Percentiles rank a stretch among this genome's conserved stretches.
Conservation (phyloP, 2,113 vertebrate genomes). For the Emydura subglobosa region DNA sequence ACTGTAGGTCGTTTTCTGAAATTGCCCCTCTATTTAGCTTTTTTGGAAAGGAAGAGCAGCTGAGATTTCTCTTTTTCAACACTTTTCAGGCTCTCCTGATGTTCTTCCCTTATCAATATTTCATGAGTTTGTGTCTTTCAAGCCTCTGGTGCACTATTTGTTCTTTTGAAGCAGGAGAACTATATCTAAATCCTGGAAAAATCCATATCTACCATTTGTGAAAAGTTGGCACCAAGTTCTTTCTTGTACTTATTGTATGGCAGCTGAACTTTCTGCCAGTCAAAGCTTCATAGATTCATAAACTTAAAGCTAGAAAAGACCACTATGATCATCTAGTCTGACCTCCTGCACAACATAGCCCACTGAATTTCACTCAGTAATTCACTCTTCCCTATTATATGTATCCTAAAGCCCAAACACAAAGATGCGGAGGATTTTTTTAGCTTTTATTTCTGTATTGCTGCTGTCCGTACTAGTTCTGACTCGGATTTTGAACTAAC, state of each 20-base stretch:
- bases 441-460: not conserved
- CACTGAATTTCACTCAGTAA: accelerated
- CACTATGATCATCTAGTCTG: not conserved
- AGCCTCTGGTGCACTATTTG: not conserved
- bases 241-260: not conserved
- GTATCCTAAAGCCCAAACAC: not conserved
- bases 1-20: not conserved
- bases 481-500: not conserved
- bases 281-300: not conserved
- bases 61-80: conserved; percentile 19
- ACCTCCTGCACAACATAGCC: not conserved
- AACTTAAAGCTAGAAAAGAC: not conserved
- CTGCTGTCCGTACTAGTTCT: not conserved
- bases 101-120: conserved; percentile 13
- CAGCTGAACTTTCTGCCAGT: not conserved
- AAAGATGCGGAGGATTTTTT: not conserved
- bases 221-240: not conserved
- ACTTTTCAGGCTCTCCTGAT: not conserved
- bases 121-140: conserved; percentile 33
- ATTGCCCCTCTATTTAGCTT: not conserved
- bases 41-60: not conserved
- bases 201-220: conserved; percentile 25
- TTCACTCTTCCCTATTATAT: not conserved
- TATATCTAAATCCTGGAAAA: conserved; percentile 54
- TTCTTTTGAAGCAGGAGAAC: conserved; percentile 29